Evolutionary conservation across 2,113 vertebrate species (phyloP), one percentile per base, ranked within the genome.

Genomic region (Grammomys surdaster): DNA sequence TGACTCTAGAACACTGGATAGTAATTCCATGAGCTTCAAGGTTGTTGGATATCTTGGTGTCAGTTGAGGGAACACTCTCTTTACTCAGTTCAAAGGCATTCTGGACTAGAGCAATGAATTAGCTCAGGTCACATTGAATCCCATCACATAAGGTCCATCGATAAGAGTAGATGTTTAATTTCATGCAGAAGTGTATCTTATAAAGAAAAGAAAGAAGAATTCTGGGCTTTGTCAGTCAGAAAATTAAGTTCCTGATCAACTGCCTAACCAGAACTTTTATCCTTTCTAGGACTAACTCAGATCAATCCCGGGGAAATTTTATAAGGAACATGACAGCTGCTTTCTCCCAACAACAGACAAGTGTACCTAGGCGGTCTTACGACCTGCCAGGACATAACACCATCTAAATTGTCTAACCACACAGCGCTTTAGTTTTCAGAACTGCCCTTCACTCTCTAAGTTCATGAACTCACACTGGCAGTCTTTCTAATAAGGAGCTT

Each of bases 161-260:
- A 94, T 48, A 65, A 81, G 14, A 97, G 14, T 10, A 7, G 63
- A 33, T 76, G 90, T 93, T 81, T 95, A 96, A 85, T 51, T 94
- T 91, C 76, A 91, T 84, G 63, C 9, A 75, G 63, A 46, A 91
- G 81, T 90, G 48, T 91, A 4, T 89, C 93, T 77, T 75, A 76
- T 91, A 31, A 58, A 56, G n/a, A 69, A 69, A 90, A 58, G 63
- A 84, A 81, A 26, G 69, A 43, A 65, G 63, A 40, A 54, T 12
- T 78, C 51, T 78, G 48, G 60, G 12, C 22, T 36, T 93, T 89
- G 82, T 75, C 20, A 84, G 28, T 88, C 33, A 7, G 28, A 92
- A 95, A 43, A 72, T 46, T 80, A 43, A 87, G 63, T 94, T 51
- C 75, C 75, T 60, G 33, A 14, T 40, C 26, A 43, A 5, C 28